phyloP scores from a whole-genome alignment of 2,888 invertebrate genomes.

The Hirtodrosophila duncani region DNA sequence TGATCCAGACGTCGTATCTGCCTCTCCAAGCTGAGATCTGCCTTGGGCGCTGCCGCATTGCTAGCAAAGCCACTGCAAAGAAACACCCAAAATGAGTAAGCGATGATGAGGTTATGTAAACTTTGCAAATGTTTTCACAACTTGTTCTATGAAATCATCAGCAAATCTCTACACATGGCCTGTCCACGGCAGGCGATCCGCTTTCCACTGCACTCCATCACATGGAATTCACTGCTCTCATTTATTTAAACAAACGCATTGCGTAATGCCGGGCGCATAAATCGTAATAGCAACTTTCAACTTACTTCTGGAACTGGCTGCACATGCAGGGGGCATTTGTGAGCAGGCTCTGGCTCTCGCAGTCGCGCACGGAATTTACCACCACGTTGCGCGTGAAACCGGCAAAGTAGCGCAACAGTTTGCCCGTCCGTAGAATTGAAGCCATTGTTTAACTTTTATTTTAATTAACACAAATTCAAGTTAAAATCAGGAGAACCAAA shows the following conservation, averaged over 20 bases:
- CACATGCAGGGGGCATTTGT: conserved; percentile 80
- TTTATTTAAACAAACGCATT: conserved; percentile 31
- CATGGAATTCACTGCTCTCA: not conserved
- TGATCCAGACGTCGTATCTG: conserved; percentile 84
- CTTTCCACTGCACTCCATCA: not conserved
- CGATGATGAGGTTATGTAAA: conserved; percentile 52
- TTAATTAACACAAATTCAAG: conserved; percentile 39
- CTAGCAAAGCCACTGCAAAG: conserved; percentile 80
- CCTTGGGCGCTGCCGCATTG: conserved; percentile 79
- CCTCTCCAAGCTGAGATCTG: conserved; percentile 82
- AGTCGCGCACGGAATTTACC: conserved; percentile 83
- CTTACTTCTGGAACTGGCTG: conserved; percentile 79
- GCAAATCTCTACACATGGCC: not conserved
- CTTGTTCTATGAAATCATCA: conserved; percentile 18
- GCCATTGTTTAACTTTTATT: conserved; percentile 62
- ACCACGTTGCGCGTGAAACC: conserved; percentile 85
- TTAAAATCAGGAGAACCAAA: conserved; percentile 20
- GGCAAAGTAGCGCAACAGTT: conserved; percentile 86
- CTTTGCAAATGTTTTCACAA: conserved; percentile 1
- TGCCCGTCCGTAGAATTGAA: conserved; percentile 82
- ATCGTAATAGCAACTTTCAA: conserved; percentile 24
- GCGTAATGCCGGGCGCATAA: conserved; percentile 59
- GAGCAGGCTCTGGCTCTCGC: conserved; percentile 81
- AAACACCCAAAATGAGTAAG: conserved; percentile 1
- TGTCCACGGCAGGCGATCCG: not conserved